Conservation (phyloP, 2,797 vertebrate species). For the Iguana delicatissima region DNA sequence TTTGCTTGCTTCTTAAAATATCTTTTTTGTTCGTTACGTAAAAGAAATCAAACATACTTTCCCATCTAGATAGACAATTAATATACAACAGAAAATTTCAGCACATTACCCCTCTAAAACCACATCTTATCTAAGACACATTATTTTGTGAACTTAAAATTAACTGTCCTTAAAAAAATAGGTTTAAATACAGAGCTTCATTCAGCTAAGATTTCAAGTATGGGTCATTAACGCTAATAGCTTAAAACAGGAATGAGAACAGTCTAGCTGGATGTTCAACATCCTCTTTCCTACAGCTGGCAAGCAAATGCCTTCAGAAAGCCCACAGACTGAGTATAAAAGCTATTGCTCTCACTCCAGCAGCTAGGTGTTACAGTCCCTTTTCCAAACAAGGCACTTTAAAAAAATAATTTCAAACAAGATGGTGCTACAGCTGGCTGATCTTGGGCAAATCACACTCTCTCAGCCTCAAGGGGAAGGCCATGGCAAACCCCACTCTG, state of each 20-base stretch:
- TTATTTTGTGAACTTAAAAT: not conserved
- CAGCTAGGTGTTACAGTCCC: not conserved
- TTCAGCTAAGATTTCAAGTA: not conserved
- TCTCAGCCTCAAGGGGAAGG: too few relatives aligned
- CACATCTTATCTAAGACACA: too few relatives aligned
- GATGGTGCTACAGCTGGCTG: not conserved
- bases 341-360: not conserved
- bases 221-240: accelerated
- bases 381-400: not conserved
- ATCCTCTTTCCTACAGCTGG: not conserved
- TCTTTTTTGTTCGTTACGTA: not conserved
- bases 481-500: too few relatives aligned
- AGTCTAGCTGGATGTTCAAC: not conserved
- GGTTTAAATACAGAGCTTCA: not conserved
- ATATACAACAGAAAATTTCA: not conserved
- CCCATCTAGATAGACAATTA: not conserved
- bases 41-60: not conserved
- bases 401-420: not conserved
- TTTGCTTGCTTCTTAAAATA: not conserved
- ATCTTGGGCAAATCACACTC: too few relatives aligned
- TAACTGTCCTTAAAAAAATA: not conserved
- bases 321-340: not conserved
- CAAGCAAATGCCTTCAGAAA: not conserved
- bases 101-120: not conserved
- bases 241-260: not conserved